Evolutionary conservation across 2,797 vertebrate genomes (phyloP), one percentile per base, ranked within the genome.

Genomic region (Chelonia mydas): DNA sequence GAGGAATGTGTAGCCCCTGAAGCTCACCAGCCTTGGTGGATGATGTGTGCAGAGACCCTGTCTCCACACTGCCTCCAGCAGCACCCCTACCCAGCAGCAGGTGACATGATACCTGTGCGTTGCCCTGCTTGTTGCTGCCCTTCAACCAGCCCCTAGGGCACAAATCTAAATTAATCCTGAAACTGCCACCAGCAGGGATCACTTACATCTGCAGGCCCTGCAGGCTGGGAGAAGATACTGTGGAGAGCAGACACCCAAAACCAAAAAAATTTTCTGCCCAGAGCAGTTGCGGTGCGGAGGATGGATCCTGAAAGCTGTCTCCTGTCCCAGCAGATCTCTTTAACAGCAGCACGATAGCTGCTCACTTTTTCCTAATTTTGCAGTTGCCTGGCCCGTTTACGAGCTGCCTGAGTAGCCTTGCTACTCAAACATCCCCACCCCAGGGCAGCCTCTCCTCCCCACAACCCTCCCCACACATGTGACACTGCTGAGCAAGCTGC

Each of bases 221-320:
- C 82, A 0, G 0, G 28, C 25, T 31, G 47, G 27, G 37, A 5
- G 11, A 47, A 31, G 13, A 11, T 78, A 68, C 74, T 12, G 37
- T 27, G 16, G 6, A 84, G 2, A n/a, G 61, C 90, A 96, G 74
- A 5, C n/a, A 90, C 13, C 5, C 3, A 17, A 45, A 49, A 10
- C 27, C n/a, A 82, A 89, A 80, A 10, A 59, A 28, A 74, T 45
- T 45, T 76, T 49, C 74, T 77, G 45, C 27, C 9, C 13, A 47
- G 49, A 53, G 9, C 16, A 59, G 13, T 49, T 41, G 57, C 15
- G 81, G 54, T 50, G 21, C 28, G 10, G 2, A 13, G 2, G 27
- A 47, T 27, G 8, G 74, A 49, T 9, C 45, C 27, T 47, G 74
- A 8, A 77, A 47, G 15, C 31, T 77, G 25, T 77, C 3, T 76